phyloP scores from a whole-genome alignment of 2,113 vertebrate genomes.

The Forbesichthys agassizii region DNA sequence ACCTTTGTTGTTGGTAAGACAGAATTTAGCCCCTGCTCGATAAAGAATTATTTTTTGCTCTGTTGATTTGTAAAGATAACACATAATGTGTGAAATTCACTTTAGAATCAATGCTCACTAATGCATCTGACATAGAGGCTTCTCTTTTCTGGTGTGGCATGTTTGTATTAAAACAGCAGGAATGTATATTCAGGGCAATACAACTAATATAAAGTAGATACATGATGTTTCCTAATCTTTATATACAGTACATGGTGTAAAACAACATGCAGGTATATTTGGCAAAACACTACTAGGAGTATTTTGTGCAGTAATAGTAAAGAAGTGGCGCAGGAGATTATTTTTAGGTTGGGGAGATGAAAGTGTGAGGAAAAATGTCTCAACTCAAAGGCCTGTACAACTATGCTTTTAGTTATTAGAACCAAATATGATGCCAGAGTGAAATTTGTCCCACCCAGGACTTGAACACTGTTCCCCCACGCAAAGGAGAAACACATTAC shows the following conservation, averaged over 20 bases:
- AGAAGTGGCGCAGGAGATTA: no score
- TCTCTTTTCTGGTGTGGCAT: constrained; percentile 45
- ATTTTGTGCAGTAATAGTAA: no score
- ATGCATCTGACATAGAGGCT: constrained; percentile 26
- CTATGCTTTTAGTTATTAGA: no score
- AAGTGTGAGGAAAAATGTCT: no score
- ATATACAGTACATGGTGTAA: background rate
- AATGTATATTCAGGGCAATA: constrained; percentile 1
- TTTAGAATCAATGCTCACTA: constrained; percentile 41
- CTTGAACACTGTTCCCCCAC: no score
- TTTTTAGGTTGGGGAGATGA: no score
- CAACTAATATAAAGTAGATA: constrained; percentile 33
- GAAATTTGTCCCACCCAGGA: no score
- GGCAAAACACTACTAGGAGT: no score
- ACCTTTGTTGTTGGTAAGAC: constrained; percentile 62
- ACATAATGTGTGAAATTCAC: constrained; percentile 16
- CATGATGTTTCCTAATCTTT: background rate
- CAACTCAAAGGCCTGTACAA: no score
- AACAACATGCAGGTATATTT: background rate
- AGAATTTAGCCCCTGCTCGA: constrained; percentile 37
- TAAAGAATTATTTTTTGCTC: constrained; percentile 58
- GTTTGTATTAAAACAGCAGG: constrained; percentile 33
- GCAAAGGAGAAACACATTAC: no score
- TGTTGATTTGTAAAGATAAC: constrained; percentile 21
- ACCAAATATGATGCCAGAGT: no score